phyloP scores from a whole-genome alignment of 2,113 vertebrate species.

The Percina caprodes region DNA sequence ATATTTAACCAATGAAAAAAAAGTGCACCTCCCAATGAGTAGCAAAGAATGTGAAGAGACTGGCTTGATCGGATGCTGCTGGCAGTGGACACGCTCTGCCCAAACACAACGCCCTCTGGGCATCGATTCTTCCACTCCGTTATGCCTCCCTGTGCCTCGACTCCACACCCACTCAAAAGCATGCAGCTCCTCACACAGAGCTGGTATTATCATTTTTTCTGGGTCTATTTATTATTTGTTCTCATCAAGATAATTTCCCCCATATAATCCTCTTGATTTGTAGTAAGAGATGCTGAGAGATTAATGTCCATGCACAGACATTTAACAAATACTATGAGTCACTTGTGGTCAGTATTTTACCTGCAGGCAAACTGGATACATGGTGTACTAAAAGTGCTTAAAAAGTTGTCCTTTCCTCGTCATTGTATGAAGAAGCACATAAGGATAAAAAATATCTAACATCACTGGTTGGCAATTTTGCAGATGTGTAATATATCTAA shows the following conservation, averaged over 20 bases:
- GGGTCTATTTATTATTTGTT: conserved; percentile 35
- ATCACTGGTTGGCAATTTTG: conserved; percentile 29
- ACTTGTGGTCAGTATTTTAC: conserved; percentile 16
- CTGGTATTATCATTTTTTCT: conserved; percentile 26
- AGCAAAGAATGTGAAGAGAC: conserved; percentile 61
- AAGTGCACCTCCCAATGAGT: conserved; percentile 32
- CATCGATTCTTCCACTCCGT: conserved; percentile 47
- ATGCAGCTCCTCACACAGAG: conserved; percentile 43
- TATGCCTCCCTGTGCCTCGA: conserved; percentile 57
- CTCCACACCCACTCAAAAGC: conserved; percentile 60
- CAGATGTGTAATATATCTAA: neutral
- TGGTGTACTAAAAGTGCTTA: conserved; percentile 17
- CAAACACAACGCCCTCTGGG: conserved; percentile 42
- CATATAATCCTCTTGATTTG: conserved; percentile 11
- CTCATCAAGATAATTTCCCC: conserved; percentile 28
- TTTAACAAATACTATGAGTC: neutral
- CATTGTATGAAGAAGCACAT: conserved; percentile 13
- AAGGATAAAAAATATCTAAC: conserved; percentile 11
- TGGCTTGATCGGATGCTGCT: conserved; percentile 56
- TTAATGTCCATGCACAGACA: neutral
- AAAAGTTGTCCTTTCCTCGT: neutral
- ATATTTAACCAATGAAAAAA: conserved; percentile 37
- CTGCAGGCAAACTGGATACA: neutral
- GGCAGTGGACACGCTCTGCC: conserved; percentile 45
- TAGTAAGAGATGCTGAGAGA: neutral